Conservation (phyloP, 2,797 vertebrate species). For the Takifugu rubripes region DNA sequence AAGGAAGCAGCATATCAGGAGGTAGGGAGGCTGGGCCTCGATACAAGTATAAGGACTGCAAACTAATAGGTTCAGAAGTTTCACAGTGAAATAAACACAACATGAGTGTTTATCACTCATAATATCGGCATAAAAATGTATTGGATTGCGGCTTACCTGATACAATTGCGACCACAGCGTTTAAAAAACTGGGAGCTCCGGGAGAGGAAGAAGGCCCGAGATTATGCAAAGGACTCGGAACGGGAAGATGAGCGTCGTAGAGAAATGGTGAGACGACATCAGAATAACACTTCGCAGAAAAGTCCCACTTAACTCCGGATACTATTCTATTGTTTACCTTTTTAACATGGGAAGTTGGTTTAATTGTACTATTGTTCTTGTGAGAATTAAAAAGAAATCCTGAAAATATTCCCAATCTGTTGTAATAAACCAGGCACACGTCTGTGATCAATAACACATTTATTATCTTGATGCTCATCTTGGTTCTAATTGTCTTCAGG, state of each 20-base stretch:
- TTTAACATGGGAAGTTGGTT: no score
- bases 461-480: background rate
- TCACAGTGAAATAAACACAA: no score
- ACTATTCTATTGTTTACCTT: background rate
- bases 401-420: no score
- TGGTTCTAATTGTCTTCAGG: conserved; percentile 62
- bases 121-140: background rate
- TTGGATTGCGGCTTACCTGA: conserved; percentile 11
- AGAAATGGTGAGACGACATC: conserved; percentile 84
- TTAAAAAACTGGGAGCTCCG: conserved; percentile 99
- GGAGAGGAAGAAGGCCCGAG: conserved; percentile 94
- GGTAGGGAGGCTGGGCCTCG: conserved; percentile 62
- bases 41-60: no score
- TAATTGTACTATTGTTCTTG: no score
- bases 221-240: conserved; percentile 92
- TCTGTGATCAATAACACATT: no score
- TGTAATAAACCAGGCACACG: no score
- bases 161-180: conserved; percentile 75
- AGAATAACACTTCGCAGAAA: background rate
- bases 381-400: no score
- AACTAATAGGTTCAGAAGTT: no score
- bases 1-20: conserved; percentile 99
- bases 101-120: no score
- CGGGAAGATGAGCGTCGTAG: conserved; percentile 92
- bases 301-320: background rate